These are phyloP conservation scores for Lophius americanus DNA, from an alignment of 2,797 vertebrate genomes.

Conservation along the genomic window DNA sequence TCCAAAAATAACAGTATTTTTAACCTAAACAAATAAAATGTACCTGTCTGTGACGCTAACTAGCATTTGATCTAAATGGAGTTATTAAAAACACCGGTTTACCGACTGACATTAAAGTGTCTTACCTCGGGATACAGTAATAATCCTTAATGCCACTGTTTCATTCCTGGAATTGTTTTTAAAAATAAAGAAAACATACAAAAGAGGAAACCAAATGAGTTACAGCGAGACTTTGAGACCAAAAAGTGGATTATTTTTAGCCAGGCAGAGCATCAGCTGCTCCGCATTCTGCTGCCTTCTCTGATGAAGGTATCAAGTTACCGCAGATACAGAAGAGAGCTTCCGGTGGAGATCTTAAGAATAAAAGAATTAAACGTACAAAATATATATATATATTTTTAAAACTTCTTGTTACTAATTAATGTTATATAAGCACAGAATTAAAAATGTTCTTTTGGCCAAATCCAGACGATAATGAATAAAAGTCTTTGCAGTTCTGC, in stretches of 20 bases:
- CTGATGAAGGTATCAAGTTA: not conserved
- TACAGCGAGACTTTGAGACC: constrained; percentile 27
- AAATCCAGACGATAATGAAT: too few relatives aligned
- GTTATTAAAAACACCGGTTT: not conserved
- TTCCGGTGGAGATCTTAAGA: constrained; percentile 22
- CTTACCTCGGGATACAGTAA: constrained; percentile 56
- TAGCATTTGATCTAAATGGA: too few relatives aligned
- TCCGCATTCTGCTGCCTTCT: constrained; percentile 54
- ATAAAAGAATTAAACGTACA: constrained; percentile 26
- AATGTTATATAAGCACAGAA: too few relatives aligned
- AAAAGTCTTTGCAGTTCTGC: too few relatives aligned
- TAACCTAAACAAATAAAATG: not conserved
- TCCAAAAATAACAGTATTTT: too few relatives aligned
- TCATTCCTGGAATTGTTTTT: constrained; percentile 58
- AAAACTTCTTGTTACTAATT: too few relatives aligned
- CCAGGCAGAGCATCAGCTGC: constrained; percentile 75
- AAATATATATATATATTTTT: not conserved
- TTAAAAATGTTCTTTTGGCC: too few relatives aligned
- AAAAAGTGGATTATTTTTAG: constrained; percentile 83
- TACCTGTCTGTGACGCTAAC: too few relatives aligned
- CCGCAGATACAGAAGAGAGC: fast-evolving
- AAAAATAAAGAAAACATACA: constrained; percentile 5
- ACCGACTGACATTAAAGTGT: not conserved
- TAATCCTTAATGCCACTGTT: constrained; percentile 51
- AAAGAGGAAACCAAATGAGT: constrained; percentile 27